Evolutionary conservation across 2,888 invertebrate species (phyloP).

Genomic region (Thymelicus sylvestris): DNA sequence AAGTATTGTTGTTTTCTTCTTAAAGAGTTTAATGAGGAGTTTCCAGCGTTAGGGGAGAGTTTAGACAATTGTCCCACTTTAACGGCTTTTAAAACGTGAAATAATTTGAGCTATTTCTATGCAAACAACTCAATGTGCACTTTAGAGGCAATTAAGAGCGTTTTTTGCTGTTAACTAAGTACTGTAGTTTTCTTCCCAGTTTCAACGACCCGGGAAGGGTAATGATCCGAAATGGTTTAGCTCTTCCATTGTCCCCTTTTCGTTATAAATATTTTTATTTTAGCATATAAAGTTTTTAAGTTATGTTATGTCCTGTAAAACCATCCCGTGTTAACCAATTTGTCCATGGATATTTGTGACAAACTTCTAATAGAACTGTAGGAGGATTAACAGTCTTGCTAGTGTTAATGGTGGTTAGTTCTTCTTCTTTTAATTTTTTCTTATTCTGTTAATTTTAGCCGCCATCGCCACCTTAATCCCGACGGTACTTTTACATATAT

Average conservation of each 20-base stretch:
- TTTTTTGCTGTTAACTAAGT: constrained; percentile 13
- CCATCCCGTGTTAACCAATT: no score
- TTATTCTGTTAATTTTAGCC: no score
- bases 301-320: no score
- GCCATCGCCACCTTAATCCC: no score
- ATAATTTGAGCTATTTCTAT: constrained; percentile 48
- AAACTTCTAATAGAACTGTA: no score
- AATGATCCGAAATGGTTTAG: constrained; percentile 1
- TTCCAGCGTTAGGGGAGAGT: constrained; percentile 53
- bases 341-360: no score
- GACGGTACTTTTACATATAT: no score
- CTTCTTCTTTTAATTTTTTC: no score
- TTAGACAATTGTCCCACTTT: constrained; percentile 27
- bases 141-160: constrained; percentile 22
- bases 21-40: constrained; percentile 71
- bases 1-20: constrained; percentile 71
- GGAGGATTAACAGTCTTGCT: no score
- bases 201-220: background rate
- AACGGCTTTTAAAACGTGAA: constrained; percentile 27
- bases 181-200: constrained; percentile 11
- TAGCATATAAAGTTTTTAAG: no score
- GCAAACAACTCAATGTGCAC: constrained; percentile 26
- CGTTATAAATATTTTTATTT: background rate
- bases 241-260: background rate
- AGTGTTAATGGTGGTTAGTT: no score